These are phyloP conservation scores for Chorisops tibialis DNA, from an alignment of 2,888 invertebrate genomes.

Conservation along the genomic window DNA sequence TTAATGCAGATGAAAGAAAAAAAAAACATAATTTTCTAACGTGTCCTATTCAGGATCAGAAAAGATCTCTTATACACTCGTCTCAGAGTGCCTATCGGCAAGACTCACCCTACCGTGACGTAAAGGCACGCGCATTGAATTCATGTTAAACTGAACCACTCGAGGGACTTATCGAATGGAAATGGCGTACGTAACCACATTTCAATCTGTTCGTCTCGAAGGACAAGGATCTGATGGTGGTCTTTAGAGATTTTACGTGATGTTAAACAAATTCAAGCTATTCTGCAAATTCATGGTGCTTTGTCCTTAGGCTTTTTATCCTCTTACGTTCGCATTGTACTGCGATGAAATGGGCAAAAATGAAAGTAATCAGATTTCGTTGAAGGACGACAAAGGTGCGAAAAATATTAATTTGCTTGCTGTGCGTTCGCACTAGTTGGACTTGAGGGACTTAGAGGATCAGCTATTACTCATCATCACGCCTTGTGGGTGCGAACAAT, in stretches of 20 bases:
- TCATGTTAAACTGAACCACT: too few relatives aligned
- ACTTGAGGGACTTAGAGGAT: not conserved
- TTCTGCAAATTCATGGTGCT: conserved; percentile 24
- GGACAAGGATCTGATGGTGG: conserved; percentile 16
- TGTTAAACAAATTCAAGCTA: conserved; percentile 30
- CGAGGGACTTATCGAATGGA: too few relatives aligned
- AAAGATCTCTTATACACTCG: too few relatives aligned
- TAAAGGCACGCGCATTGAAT: too few relatives aligned
- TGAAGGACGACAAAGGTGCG: conserved; percentile 15
- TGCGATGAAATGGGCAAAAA: conserved; percentile 4
- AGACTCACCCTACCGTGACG: too few relatives aligned
- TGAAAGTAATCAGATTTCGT: conserved; percentile 30
- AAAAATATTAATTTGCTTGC: not conserved
- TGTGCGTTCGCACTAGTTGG: too few relatives aligned
- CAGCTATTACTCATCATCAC: not conserved
- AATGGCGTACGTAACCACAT: not conserved
- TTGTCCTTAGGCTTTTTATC: conserved; percentile 1
- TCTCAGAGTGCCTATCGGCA: too few relatives aligned
- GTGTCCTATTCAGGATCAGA: too few relatives aligned
- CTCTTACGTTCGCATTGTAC: not conserved
- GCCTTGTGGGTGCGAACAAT: not conserved
- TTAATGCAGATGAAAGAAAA: conserved; percentile 5
- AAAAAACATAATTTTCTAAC: too few relatives aligned
- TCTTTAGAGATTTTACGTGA: conserved; percentile 30
- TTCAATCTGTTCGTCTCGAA: not conserved